Evolutionary conservation across 2,888 invertebrate species (phyloP), one percentile per base, ranked within the genome.

Genomic region (Catocala nupta): DNA sequence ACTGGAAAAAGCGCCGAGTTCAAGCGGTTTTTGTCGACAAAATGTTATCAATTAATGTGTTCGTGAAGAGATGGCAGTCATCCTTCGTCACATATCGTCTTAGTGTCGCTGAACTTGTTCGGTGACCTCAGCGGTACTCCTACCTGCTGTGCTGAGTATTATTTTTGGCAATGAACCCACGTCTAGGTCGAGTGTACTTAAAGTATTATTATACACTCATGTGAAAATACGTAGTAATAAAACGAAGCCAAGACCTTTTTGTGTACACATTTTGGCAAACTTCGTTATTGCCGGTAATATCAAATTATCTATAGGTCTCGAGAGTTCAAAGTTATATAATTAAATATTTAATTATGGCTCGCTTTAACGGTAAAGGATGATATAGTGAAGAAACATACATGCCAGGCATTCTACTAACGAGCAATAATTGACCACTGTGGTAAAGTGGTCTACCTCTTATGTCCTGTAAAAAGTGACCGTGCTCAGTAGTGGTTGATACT

Each of bases 141-240:
- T 51, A 43, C 33, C 33, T 44, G 33, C 43, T 34, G 67, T 61
- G 68, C 62, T 59, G 68, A 68, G 63, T 73, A 75, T 82, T 83
- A 84, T 82, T 85, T 83, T 81, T 88, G 86, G 85, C 87, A 87
- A 75, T 80, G 80, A 84, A 82, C 82, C 81, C 80, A 11, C 44
- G 70, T 55, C 67, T 71, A 78, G 79, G 81, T 81, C 76, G 73
- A 73, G 69, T 70, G 76, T 71, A 72, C 74, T 70, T 80, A 82
- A 81, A 77, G 16, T 66, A 76, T 73, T 73, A 73, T 63, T 63
- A 60, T 59, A 59, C 55, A 55, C 12, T n/a, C 11, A 39, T 39
- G 25, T 13, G n/a, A 10, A 34, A 50, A 56, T 25, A 56, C 63
- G 49, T 54, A 56, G 48, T 50, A 55, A 55, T 68, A 39, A 64